Conservation (phyloP, 1,140 invertebrate species). For the Solen grandis region DNA sequence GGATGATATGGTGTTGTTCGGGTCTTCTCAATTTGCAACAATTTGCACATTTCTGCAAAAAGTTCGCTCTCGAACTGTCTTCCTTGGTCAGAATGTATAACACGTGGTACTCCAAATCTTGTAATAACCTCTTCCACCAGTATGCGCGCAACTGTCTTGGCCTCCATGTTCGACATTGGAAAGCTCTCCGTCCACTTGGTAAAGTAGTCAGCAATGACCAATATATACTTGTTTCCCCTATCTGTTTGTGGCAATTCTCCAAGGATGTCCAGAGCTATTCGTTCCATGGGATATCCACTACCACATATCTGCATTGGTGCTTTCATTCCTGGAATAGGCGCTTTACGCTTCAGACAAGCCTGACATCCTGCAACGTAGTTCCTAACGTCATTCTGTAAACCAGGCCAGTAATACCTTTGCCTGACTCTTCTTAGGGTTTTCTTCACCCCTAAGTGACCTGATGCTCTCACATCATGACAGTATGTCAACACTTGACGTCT, state of each 20-base stretch:
- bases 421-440: slow-evolving; percentile 36
- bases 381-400: slow-evolving; percentile 22
- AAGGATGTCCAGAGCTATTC: slow-evolving; percentile 42
- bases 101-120: slow-evolving; percentile 75
- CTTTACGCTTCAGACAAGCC: slow-evolving; percentile 10
- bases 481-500: neutral
- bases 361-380: neutral
- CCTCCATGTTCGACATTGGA: slow-evolving; percentile 62
- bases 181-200: slow-evolving; percentile 64
- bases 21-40: slow-evolving; percentile 48
- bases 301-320: neutral
- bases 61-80: slow-evolving; percentile 52
- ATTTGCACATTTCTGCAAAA: slow-evolving; percentile 46
- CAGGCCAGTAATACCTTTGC: slow-evolving; percentile 38
- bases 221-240: slow-evolving; percentile 60
- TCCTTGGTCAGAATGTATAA: slow-evolving; percentile 77
- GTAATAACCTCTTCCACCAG: slow-evolving; percentile 74
- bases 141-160: slow-evolving; percentile 71
- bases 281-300: slow-evolving; percentile 29
- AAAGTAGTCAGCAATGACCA: slow-evolving; percentile 68
- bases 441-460: slow-evolving; percentile 19
- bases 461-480: neutral
- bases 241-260: slow-evolving; percentile 15
- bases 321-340: neutral
- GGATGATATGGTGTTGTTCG: slow-evolving; percentile 55